phyloP scores from a whole-genome alignment of 2,113 vertebrate genomes.

The Trematocara zebra region DNA sequence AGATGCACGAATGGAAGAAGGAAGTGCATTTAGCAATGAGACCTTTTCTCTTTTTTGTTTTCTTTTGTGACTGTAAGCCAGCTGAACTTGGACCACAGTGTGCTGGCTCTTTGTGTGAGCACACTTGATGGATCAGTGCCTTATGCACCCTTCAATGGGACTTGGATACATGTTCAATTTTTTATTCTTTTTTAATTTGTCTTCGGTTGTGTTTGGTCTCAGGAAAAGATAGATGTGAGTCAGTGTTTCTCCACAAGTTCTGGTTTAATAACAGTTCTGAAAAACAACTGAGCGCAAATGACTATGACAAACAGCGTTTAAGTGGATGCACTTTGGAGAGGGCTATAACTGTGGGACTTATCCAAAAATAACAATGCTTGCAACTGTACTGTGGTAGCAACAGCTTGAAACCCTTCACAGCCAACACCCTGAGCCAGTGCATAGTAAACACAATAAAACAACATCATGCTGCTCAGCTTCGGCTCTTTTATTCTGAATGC shows the following conservation, averaged over 20 bases:
- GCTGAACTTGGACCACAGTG: slow-evolving; percentile 37
- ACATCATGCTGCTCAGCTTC: not conserved
- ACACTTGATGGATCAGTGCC: slow-evolving; percentile 55
- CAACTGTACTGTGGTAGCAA: slow-evolving; percentile 7
- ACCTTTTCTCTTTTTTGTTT: not conserved
- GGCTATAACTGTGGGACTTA: not conserved
- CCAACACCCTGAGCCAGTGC: not conserved
- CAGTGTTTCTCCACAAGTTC: slow-evolving; percentile 9
- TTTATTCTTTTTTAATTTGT: not conserved
- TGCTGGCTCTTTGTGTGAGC: slow-evolving; percentile 7
- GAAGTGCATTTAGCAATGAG: slow-evolving; percentile 10
- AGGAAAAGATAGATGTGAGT: slow-evolving; percentile 18
- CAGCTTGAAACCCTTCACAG: not conserved
- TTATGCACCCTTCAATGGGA: slow-evolving; percentile 18
- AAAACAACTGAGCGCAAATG: slow-evolving; percentile 4
- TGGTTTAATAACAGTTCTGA: slow-evolving; percentile 14
- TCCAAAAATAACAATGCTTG: slow-evolving; percentile 22
- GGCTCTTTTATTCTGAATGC: not conserved
- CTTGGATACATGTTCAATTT: slow-evolving; percentile 19
- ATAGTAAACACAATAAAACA: not conserved
- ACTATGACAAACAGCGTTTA: slow-evolving; percentile 18
- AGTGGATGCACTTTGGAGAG: slow-evolving; percentile 1
- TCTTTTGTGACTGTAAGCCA: slow-evolving; percentile 34
- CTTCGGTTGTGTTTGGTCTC: slow-evolving; percentile 22
- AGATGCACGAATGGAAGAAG: slow-evolving; percentile 31